Evolutionary conservation across 2,888 invertebrate genomes (phyloP).

Genomic region (Nomada goodeniana): DNA sequence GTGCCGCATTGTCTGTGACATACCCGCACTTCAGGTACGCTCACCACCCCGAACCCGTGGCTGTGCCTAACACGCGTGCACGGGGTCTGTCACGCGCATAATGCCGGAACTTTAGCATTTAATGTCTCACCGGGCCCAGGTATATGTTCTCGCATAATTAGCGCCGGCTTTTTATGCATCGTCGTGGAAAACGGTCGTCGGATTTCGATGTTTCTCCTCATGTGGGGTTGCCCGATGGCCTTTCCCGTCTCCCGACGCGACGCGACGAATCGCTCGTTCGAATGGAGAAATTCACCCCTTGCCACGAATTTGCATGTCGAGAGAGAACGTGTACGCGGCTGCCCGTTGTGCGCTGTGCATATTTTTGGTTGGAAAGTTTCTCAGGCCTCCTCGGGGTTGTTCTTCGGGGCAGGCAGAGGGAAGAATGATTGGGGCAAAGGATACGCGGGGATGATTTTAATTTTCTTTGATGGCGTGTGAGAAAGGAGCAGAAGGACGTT

Average conservation of each 20-base stretch:
- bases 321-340: constrained; percentile 35
- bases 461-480: constrained; percentile 1
- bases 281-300: constrained; percentile 63
- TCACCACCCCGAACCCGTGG: constrained; percentile 68
- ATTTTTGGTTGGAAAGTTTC: constrained; percentile 34
- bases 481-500: not conserved
- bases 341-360: not conserved
- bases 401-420: not conserved
- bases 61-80: constrained; percentile 73
- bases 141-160: constrained; percentile 81
- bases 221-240: constrained; percentile 53
- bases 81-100: constrained; percentile 79
- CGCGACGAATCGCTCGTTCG: constrained; percentile 55
- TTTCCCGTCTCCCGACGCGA: constrained; percentile 61
- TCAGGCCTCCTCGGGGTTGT: constrained; percentile 32
- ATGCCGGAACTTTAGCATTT: constrained; percentile 79
- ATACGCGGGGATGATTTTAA: not conserved
- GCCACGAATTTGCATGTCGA: constrained; percentile 75
- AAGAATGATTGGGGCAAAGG: not conserved
- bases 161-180: constrained; percentile 77
- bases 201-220: constrained; percentile 26
- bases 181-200: constrained; percentile 54
- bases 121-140: constrained; percentile 78
- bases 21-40: constrained; percentile 67
- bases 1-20: constrained; percentile 67